phyloP scores from a whole-genome alignment of 2,113 vertebrate species.

The Fukomys damarensis region DNA sequence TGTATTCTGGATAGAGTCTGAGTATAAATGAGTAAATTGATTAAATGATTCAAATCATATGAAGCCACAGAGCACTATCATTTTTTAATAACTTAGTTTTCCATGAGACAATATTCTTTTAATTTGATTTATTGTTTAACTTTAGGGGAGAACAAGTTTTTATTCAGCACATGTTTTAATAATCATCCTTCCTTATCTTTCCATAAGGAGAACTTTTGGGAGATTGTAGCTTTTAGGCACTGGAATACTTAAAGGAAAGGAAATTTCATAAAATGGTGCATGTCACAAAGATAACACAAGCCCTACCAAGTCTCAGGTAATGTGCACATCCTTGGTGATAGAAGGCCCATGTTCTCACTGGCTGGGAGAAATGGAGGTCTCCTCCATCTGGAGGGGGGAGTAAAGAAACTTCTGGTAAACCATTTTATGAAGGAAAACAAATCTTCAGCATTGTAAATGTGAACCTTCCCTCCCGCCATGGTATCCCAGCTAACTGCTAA shows the following conservation, averaged over 20 bases:
- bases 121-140: conserved; percentile 31
- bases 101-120: not conserved
- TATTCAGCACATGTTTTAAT: conserved; percentile 27
- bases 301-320: not conserved
- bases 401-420: not conserved
- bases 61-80: not conserved
- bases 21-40: not conserved
- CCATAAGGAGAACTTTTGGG: not conserved
- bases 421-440: conserved; percentile 24
- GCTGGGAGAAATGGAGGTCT: not conserved
- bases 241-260: conserved; percentile 36
- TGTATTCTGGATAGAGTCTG: not conserved
- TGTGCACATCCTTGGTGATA: not conserved
- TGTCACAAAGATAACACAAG: not conserved
- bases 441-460: not conserved
- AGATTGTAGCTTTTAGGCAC: not conserved
- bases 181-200: conserved; percentile 28
- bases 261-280: not conserved
- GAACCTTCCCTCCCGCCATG: not conserved
- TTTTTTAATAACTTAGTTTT: conserved; percentile 37
- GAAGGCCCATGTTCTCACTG: not conserved
- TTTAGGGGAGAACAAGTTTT: not conserved
- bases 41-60: not conserved
- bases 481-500: not conserved
- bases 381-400: not conserved